Evolutionary conservation across 2,888 invertebrate species (phyloP).

Genomic region (Cheilosia variabilis): DNA sequence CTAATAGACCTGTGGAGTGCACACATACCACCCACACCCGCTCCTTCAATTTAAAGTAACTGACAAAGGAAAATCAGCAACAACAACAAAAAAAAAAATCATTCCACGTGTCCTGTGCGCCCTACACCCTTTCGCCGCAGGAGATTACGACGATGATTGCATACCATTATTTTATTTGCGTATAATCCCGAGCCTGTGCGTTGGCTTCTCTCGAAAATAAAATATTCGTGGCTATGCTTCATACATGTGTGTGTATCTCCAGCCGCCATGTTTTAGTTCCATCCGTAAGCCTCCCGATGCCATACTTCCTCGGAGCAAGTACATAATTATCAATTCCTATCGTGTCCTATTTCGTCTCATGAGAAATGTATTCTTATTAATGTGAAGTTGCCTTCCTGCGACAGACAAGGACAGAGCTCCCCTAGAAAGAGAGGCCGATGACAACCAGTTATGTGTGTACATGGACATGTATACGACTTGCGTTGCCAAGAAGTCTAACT

Average conservation of each 20-base stretch:
- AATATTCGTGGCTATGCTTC: slow-evolving; percentile 1
- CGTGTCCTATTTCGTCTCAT: slow-evolving; percentile 71
- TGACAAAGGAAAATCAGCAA: slow-evolving; percentile 19
- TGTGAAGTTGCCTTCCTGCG: slow-evolving; percentile 54
- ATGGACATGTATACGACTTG: slow-evolving; percentile 32
- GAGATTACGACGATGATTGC: slow-evolving; percentile 63
- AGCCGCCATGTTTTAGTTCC: background rate
- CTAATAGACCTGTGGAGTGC: slow-evolving; percentile 47
- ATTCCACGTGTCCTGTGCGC: slow-evolving; percentile 36
- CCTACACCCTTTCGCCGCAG: slow-evolving; percentile 21
- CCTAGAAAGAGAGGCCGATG: slow-evolving; percentile 18
- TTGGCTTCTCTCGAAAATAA: slow-evolving; percentile 7
- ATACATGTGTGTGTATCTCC: background rate
- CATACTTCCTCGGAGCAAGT: slow-evolving; percentile 30
- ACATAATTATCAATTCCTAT: slow-evolving; percentile 71
- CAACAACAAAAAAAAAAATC: background rate
- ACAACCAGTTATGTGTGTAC: slow-evolving; percentile 14
- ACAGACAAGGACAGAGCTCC: slow-evolving; percentile 28
- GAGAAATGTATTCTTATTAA: slow-evolving; percentile 73
- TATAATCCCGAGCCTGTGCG: slow-evolving; percentile 54
- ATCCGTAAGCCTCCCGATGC: background rate
- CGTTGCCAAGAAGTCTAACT: slow-evolving; percentile 66
- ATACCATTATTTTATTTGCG: slow-evolving; percentile 64
- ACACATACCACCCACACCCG: background rate
- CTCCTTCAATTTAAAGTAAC: slow-evolving; percentile 58